These are phyloP conservation scores for Eledona agricola DNA, from an alignment of 2,888 invertebrate species.

Conservation along the genomic window DNA sequence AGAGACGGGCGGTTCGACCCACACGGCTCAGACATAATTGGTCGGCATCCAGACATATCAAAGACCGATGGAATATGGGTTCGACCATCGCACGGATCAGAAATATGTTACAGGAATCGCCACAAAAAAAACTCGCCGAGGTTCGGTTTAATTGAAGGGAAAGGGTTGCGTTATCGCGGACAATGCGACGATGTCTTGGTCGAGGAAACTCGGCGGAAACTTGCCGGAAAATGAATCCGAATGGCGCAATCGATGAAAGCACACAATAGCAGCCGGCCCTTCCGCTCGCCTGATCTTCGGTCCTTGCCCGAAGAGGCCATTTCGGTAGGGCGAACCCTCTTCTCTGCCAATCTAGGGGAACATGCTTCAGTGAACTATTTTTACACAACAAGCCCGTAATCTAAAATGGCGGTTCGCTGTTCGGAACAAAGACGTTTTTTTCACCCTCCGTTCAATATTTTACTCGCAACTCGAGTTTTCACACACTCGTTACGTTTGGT, in stretches of 20 bases:
- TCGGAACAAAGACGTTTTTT: constrained; percentile 56
- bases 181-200: too few relatives aligned
- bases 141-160: too few relatives aligned
- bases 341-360: constrained; percentile 60
- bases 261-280: constrained; percentile 51
- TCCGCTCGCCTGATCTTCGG: constrained; percentile 55
- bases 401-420: constrained; percentile 60
- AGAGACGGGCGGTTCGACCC: constrained; percentile 57
- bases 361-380: constrained; percentile 62
- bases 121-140: constrained; percentile 21
- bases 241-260: constrained; percentile 34
- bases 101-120: constrained; percentile 35
- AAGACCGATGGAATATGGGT: constrained; percentile 55
- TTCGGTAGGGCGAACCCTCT: constrained; percentile 54
- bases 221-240: too few relatives aligned
- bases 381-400: constrained; percentile 59
- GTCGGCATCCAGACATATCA: constrained; percentile 60
- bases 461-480: constrained; percentile 28
- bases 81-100: constrained; percentile 47
- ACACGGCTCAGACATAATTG: constrained; percentile 61
- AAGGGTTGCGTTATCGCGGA: too few relatives aligned
- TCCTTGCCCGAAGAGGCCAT: constrained; percentile 55
- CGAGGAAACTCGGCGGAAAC: too few relatives aligned
- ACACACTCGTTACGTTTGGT: neutral
- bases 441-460: constrained; percentile 43